Evolutionary conservation across 2,797 vertebrate genomes (phyloP).

Genomic region (Gephyroberyx darwinii): DNA sequence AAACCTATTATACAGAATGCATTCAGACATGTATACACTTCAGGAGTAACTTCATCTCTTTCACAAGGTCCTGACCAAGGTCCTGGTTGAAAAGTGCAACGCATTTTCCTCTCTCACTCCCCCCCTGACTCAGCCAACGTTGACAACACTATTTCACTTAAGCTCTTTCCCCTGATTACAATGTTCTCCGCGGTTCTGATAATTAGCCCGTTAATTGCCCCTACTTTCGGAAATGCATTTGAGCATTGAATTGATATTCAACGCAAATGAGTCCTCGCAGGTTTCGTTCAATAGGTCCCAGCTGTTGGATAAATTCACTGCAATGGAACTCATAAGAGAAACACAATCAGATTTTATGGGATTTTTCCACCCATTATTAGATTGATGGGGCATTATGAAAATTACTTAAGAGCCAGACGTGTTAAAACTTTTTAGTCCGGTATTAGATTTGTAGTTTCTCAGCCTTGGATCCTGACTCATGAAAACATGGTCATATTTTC

Average conservation of each 20-base stretch:
- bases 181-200: conserved; percentile 73
- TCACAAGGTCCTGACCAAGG: conserved; percentile 56
- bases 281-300: conserved; percentile 67
- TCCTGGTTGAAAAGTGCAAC: conserved; percentile 44
- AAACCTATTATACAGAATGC: neutral
- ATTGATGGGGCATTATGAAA: conserved; percentile 23
- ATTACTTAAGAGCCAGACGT: conserved; percentile 23
- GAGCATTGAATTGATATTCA: conserved; percentile 78
- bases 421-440: neutral
- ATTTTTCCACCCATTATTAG: conserved; percentile 47
- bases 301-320: conserved; percentile 66
- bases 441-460: neutral
- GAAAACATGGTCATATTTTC: neutral
- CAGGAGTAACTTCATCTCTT: conserved; percentile 37
- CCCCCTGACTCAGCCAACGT: conserved; percentile 32
- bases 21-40: neutral
- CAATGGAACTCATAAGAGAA: conserved; percentile 56
- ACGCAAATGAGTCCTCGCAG: conserved; percentile 77
- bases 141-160: conserved; percentile 69
- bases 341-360: conserved; percentile 56
- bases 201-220: conserved; percentile 81
- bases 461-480: neutral
- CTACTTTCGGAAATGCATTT: conserved; percentile 75
- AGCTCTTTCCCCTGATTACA: conserved; percentile 73
- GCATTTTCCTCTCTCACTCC: conserved; percentile 33